These are phyloP conservation scores for Thumatha senex DNA, from an alignment of 2,888 invertebrate genomes.

Conservation along the genomic window DNA sequence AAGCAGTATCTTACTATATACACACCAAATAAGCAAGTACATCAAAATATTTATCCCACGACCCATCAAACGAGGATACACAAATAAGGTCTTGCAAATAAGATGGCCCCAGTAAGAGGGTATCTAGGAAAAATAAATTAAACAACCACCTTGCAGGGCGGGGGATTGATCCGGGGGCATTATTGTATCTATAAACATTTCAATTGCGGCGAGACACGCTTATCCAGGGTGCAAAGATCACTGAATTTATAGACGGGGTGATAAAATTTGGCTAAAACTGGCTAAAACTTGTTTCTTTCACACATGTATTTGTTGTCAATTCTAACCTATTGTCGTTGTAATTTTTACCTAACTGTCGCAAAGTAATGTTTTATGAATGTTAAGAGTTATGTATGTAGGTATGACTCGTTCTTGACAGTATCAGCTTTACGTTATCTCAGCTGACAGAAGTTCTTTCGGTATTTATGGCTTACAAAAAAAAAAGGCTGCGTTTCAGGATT, in stretches of 20 bases:
- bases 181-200: conserved; percentile 80
- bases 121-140: conserved; percentile 71
- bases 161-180: conserved; percentile 72
- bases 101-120: conserved; percentile 26
- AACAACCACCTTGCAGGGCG: conserved; percentile 51
- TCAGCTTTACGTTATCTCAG: too few species aligned
- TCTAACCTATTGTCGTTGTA: too few species aligned
- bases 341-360: too few species aligned
- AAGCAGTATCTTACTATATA: background rate
- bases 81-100: conserved; percentile 40
- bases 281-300: background rate
- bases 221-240: conserved; percentile 44
- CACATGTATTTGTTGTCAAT: too few species aligned
- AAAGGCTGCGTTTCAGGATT: too few species aligned
- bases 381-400: too few species aligned
- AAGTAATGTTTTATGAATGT: too few species aligned
- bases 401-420: too few species aligned
- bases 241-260: conserved; percentile 10
- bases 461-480: too few species aligned
- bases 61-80: conserved; percentile 27
- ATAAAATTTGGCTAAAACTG: background rate
- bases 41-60: conserved; percentile 32
- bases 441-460: too few species aligned
- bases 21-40: conserved; percentile 18
- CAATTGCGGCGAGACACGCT: conserved; percentile 61